Base-by-base conservation (phyloP, 2,888 invertebrate genomes). In the Xanthorhoe designata region DNA sequence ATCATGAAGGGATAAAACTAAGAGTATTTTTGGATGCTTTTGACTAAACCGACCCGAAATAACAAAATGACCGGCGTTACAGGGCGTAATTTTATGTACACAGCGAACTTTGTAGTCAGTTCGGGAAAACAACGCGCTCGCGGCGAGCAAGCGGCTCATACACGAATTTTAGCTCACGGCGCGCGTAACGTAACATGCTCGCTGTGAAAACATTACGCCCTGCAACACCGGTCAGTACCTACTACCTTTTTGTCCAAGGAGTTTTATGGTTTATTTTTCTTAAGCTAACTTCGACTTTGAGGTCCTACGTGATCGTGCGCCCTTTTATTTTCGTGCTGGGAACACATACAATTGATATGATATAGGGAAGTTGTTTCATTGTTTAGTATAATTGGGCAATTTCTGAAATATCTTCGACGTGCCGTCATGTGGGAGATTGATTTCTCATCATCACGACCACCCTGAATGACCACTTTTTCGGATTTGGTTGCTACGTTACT, bases 301-400 rank as follows among this genome's bases (percentile, higher is more conserved):
- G 19, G 55, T 17, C 50, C n/a, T 63, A 63, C 63, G 63, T 63
- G 63, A 52, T 42, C 29, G 18, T 57, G 56, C 56, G 32, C 19
- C 45, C n/a, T 51, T 50, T 45, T 29, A 19, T 51, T 38, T 62
- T 45, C 45, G 19, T 67, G 71, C 73, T 76, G 64, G 64, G 74
- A 71, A 76, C 72, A 64, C 64, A 73, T 72, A 63, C 52, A 45
- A 62, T 67, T 68, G 69, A 76, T 68, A 64, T 29, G 51, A 49
- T 64, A 54, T 53, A 47, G 64, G 69, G 64, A 62, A 58, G 45
- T 53, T 61, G 47, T 57, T 54, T 59, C 49, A 49, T 59, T 64
- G 54, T 59, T 64, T 59, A 60, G 42, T 54, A 13, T 64, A 59
- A 59, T 64, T 54, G 54, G 53, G 51, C 51, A 60, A 70, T 68